Base-by-base conservation (phyloP, 1,140 invertebrate genomes). In the Atta texana region DNA sequence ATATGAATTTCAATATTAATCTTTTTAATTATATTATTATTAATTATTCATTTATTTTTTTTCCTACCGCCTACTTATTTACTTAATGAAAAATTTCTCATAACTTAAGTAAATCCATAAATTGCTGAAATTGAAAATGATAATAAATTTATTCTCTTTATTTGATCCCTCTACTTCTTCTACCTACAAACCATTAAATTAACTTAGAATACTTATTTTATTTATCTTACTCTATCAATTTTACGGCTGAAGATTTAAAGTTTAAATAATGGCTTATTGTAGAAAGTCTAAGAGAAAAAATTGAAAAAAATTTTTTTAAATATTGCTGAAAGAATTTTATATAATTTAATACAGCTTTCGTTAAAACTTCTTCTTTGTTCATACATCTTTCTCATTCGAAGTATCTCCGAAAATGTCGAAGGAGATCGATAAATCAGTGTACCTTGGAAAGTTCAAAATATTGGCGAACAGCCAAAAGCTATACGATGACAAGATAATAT, bases 391-490 rank as follows among this genome's bases (percentile, higher is more conserved):
- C 18, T 51, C 53, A 14, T 3, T 24, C 10, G n/a, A 34, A 21
- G 34, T 18, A 21, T 71, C n/a, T n/a, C 21, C 55, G 12, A 63
- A 59, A 28, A 51, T 57, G 87, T 61, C 55, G 74, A n/a, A 74
- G 53, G 28, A 28, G 57, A 89, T 86, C 84, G 77, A 90, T 90
- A 76, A 85, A 72, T 69, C 59, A 31, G 34, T 76, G 77, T 84
- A 81, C 51, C 77, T 66, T 44, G 55, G 75, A 76, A 89, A 90
- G 85, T 88, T 84, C 34, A 76, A 90, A 91, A 88, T 86, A 78
- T 86, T 91, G 89, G 89, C 86, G 10, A 18, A 55, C 14, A n/a
- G 76, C 89, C 89, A 91, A 24, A 44, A 51, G 53, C n/a, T 74
- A 21, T 28, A 61, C 72, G 59, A 24, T 72, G 84, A 85, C 55